Evolutionary conservation across 2,113 vertebrate genomes (phyloP), one percentile per base, ranked within the genome.

Genomic region (Blennius ocellaris): DNA sequence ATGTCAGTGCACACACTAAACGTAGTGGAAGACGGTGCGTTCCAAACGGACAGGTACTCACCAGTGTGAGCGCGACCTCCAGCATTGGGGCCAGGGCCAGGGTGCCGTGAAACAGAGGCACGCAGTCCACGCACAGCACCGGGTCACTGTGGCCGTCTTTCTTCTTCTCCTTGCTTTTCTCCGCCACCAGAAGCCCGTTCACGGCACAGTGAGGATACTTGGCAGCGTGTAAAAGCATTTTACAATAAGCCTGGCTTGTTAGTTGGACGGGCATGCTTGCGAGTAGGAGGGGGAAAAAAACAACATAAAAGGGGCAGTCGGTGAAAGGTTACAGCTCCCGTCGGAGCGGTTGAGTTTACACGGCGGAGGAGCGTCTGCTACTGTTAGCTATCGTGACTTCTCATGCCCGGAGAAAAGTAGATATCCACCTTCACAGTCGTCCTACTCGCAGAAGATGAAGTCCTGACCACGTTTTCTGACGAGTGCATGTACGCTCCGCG

Each of bases 201-300:
- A 98, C 96, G 8, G 97, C 95, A 85, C 92, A 95, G 80, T 97
- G 94, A 0, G 97, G 96, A 80, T 97, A 98, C 85, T 98, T 98
- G 14, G 97, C 96, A 12, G 97, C 93, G 56, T 98, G 97, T 45
- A 98, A 90, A 52, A 98, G 87, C 97, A 98, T 98, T 76, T 99
- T 98, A 82, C 97, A 97, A 83, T 98, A 98, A 1, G 97, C 96
- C 85, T 98, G 97, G 0, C 96, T 98, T 11, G 96, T 97, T 77
- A 99, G 82, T 76, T 96, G 97, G 76, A 96, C 91, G 6, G 93
- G 91, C 88, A 96, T 96, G 90, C 93, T 96, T 58, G 55, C 69
- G 8, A 43, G 10, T 3, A 43, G 10, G 10, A 8, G n/a, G n/a
- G n/a, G 9, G 9, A 41, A 41, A 41, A 9, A 41, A 41, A 43